phyloP scores from a whole-genome alignment of 2,797 vertebrate genomes.

The Sebastes taczanowskii region DNA sequence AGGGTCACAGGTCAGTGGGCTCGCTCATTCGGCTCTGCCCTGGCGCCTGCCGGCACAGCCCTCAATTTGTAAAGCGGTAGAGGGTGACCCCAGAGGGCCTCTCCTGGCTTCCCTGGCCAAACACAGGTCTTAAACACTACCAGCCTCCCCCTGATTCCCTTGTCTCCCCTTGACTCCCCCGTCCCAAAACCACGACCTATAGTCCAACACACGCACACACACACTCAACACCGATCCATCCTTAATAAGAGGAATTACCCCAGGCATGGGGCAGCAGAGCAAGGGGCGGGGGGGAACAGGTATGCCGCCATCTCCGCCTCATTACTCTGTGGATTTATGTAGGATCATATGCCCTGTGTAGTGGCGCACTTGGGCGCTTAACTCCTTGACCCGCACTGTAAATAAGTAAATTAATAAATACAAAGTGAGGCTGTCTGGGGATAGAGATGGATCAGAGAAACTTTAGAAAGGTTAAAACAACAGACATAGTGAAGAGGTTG shows the following conservation, averaged over 20 bases:
- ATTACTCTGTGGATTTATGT: slow-evolving; percentile 83
- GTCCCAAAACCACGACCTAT: slow-evolving; percentile 59
- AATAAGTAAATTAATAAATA: slow-evolving; percentile 80
- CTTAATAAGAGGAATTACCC: slow-evolving; percentile 83
- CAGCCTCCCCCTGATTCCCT: slow-evolving; percentile 78
- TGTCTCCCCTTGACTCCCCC: slow-evolving; percentile 58
- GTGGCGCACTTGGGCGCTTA: slow-evolving; percentile 72
- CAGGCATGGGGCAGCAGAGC: slow-evolving; percentile 56
- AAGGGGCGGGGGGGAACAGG: slow-evolving; percentile 58
- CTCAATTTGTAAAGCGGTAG: slow-evolving; percentile 87
- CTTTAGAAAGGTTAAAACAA: slow-evolving; percentile 5
- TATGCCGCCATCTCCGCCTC: slow-evolving; percentile 74
- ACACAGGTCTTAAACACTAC: slow-evolving; percentile 85
- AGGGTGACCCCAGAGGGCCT: slow-evolving; percentile 82
- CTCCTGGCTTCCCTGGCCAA: slow-evolving; percentile 82
- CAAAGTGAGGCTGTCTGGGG: slow-evolving; percentile 38
- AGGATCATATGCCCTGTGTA: slow-evolving; percentile 73
- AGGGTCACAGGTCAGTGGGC: slow-evolving; percentile 87
- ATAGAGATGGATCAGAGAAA: slow-evolving; percentile 37
- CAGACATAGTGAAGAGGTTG: neutral
- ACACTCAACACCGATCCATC: slow-evolving; percentile 66
- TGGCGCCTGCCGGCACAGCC: slow-evolving; percentile 88
- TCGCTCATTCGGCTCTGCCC: slow-evolving; percentile 82
- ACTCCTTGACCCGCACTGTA: slow-evolving; percentile 80
- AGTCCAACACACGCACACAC: slow-evolving; percentile 32